Percentiles rank a stretch among this genome's conserved stretches.
phyloP scores from a whole-genome alignment of 1,140 invertebrate species.

The Papilio glaucus region DNA sequence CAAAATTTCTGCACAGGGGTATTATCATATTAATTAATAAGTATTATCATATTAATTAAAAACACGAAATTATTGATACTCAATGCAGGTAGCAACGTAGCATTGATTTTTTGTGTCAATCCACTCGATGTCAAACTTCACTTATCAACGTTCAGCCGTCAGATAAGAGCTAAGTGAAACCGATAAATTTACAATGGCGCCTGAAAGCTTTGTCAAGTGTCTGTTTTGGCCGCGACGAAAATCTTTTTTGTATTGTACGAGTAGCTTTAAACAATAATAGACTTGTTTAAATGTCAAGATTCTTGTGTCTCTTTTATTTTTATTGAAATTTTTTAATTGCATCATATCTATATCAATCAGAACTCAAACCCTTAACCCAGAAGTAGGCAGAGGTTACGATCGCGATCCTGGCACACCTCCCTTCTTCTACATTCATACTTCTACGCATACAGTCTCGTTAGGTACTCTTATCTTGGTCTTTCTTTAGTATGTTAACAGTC shows the following conservation, averaged over 20 bases:
- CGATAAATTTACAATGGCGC: slow-evolving; percentile 35
- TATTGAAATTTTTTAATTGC: too few relatives aligned
- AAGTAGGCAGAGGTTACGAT: too few relatives aligned
- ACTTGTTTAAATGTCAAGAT: slow-evolving; percentile 1
- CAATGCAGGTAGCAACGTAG: slow-evolving; percentile 5
- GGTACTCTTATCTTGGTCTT: too few relatives aligned
- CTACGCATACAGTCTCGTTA: too few relatives aligned
- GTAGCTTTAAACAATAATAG: slow-evolving; percentile 22
- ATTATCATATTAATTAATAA: not conserved
- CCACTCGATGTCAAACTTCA: slow-evolving; percentile 30
- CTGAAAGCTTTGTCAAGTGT: slow-evolving; percentile 38
- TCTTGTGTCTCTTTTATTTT: too few relatives aligned
- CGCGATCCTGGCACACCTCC: too few relatives aligned
- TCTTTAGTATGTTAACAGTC: too few relatives aligned
- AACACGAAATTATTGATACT: not conserved
- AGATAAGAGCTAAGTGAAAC: slow-evolving; percentile 36
- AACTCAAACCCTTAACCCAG: too few relatives aligned
- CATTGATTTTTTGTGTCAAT: slow-evolving; percentile 15
- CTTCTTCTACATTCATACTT: too few relatives aligned
- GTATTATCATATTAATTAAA: not conserved
- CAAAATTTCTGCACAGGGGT: too few relatives aligned
- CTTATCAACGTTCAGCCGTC: slow-evolving; percentile 21
- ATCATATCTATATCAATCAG: too few relatives aligned
- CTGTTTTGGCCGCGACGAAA: slow-evolving; percentile 24
- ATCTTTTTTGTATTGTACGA: slow-evolving; percentile 23